These are phyloP conservation scores for Drosophila ezoana DNA, from an alignment of 2,888 invertebrate genomes.

Conservation along the genomic window DNA sequence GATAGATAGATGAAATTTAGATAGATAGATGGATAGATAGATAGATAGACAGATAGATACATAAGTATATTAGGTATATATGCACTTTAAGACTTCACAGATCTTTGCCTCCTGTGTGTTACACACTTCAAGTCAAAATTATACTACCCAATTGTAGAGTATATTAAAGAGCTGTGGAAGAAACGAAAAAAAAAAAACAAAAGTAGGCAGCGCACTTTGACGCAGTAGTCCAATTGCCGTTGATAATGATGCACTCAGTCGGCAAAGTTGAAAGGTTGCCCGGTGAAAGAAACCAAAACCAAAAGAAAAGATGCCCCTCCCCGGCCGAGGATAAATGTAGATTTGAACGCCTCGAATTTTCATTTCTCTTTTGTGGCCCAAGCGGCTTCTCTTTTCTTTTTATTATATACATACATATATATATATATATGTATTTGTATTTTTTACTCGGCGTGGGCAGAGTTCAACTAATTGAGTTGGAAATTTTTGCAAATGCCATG, in stretches of 20 bases:
- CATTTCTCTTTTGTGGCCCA: slow-evolving; percentile 57
- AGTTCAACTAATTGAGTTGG: slow-evolving; percentile 79
- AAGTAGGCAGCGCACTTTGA: slow-evolving; percentile 73
- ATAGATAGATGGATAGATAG: too few species aligned
- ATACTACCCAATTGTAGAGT: background rate
- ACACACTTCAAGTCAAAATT: background rate
- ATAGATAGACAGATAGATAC: too few species aligned
- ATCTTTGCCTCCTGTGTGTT: background rate
- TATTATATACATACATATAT: slow-evolving; percentile 13
- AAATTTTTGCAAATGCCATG: slow-evolving; percentile 70
- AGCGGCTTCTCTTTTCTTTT: slow-evolving; percentile 56
- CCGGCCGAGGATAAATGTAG: slow-evolving; percentile 69
- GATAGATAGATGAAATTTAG: too few species aligned
- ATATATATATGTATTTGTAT: too few species aligned
- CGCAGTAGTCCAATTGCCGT: slow-evolving; percentile 82
- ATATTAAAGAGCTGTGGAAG: background rate
- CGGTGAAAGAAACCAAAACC: slow-evolving; percentile 42
- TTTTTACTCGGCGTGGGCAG: slow-evolving; percentile 56
- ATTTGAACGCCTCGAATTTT: slow-evolving; percentile 77
- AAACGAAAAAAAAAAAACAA: slow-evolving; percentile 20
- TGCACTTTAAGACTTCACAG: too few species aligned
- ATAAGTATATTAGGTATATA: too few species aligned
- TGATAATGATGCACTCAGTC: slow-evolving; percentile 82
- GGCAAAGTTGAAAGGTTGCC: slow-evolving; percentile 77
- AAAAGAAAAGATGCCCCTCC: slow-evolving; percentile 41